Percentiles rank a stretch among this genome's conserved stretches.
Evolutionary conservation across 2,888 invertebrate genomes (phyloP).

Genomic region (Mythimna impura): DNA sequence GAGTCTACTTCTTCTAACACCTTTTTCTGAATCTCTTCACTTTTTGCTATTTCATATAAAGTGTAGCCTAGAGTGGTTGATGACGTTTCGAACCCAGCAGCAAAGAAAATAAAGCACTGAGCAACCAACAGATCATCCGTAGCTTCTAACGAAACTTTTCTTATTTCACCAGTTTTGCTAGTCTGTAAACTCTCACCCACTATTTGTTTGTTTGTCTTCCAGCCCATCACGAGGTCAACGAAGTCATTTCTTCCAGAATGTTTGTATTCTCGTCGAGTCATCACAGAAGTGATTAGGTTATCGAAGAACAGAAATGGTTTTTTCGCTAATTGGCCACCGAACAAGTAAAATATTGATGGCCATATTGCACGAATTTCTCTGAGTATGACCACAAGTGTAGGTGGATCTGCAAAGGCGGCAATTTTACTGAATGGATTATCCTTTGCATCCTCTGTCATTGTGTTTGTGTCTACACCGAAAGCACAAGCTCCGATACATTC

Average conservation of each 20-base stretch:
- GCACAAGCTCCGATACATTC: conserved; percentile 58
- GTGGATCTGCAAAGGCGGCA: not conserved
- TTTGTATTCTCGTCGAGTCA: conserved; percentile 55
- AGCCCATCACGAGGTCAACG: conserved; percentile 58
- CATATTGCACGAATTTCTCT: conserved; percentile 35
- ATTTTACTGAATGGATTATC: conserved; percentile 41
- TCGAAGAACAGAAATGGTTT: conserved; percentile 50
- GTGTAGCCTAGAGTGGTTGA: conserved; percentile 52
- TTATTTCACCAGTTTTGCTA: conserved; percentile 40
- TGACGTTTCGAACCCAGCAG: conserved; percentile 64
- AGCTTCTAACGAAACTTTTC: conserved; percentile 47
- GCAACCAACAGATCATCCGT: conserved; percentile 57
- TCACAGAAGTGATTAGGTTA: conserved; percentile 51
- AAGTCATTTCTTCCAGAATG: conserved; percentile 62
- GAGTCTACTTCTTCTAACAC: conserved; percentile 50
- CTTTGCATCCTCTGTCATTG: conserved; percentile 35
- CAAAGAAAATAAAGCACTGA: conserved; percentile 61
- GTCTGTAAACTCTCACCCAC: conserved; percentile 66
- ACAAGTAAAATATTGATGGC: conserved; percentile 47
- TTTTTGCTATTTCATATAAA: conserved; percentile 59
- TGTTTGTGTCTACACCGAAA: conserved; percentile 49
- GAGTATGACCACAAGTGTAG: not conserved
- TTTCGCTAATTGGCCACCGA: conserved; percentile 20
- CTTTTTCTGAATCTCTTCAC: conserved; percentile 40
- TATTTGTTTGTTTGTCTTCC: conserved; percentile 62